phyloP scores from a whole-genome alignment of 1,140 invertebrate genomes.

The Bemisia tabaci region DNA sequence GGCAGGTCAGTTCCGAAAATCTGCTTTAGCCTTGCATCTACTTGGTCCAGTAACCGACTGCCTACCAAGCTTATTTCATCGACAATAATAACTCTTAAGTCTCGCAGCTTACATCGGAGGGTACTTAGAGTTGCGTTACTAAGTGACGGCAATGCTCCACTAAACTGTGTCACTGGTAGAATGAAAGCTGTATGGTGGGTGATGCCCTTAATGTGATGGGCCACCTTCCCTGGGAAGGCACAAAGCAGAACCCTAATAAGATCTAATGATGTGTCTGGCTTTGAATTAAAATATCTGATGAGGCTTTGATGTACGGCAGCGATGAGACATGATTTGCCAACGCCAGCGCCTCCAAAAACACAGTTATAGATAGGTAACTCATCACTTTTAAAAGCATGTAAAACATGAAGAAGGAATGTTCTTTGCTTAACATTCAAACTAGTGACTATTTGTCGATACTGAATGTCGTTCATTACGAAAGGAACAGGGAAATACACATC shows the following conservation, averaged over 20 bases:
- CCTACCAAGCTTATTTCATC: constrained; percentile 16
- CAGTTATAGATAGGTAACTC: neutral
- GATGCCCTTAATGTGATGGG: neutral
- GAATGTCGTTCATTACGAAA: neutral
- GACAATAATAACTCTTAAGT: constrained; percentile 14
- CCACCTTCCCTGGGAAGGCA: constrained; percentile 7
- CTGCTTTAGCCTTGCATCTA: constrained; percentile 12
- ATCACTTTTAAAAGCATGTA: neutral
- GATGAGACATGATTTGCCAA: constrained; percentile 1
- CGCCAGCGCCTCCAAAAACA: constrained; percentile 4
- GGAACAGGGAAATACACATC: constrained; percentile 3
- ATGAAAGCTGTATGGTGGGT: constrained; percentile 10
- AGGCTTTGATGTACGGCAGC: neutral
- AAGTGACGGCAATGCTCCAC: neutral
- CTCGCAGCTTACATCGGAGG: neutral
- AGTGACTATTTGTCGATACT: neutral
- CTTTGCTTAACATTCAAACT: constrained; percentile 3
- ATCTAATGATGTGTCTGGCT: neutral
- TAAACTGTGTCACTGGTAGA: constrained; percentile 2
- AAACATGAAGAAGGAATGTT: neutral
- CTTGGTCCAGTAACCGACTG: constrained; percentile 3
- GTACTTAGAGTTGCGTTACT: neutral
- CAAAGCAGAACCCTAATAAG: neutral
- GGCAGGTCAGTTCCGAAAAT: constrained; percentile 4
- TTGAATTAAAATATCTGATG: neutral